Evolutionary conservation across 2,797 vertebrate genomes (phyloP).

Genomic region (Crypturellus tataupa): DNA sequence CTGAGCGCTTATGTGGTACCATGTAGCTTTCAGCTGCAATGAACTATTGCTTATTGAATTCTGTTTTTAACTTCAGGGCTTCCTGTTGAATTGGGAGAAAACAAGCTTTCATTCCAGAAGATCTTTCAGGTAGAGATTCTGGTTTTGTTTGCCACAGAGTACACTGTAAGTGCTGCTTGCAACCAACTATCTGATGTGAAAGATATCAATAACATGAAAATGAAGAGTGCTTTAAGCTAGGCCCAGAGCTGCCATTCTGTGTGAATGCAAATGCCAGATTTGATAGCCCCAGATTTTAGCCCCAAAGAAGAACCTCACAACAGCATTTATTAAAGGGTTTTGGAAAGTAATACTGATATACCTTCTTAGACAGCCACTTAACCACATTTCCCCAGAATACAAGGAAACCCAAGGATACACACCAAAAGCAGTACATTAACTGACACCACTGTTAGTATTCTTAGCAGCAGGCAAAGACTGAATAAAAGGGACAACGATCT

Average conservation of each 20-base stretch:
- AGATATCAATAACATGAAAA: not conserved
- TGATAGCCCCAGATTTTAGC: not conserved
- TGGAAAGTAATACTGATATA: not conserved
- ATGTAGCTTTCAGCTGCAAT: not conserved
- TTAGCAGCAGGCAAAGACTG: slow-evolving; percentile 26
- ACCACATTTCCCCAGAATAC: not conserved
- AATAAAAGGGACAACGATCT: not conserved
- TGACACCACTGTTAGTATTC: slow-evolving; percentile 47
- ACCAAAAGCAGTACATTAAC: not conserved
- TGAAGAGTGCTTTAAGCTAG: not conserved
- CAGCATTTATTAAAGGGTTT: not conserved
- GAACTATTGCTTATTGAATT: not conserved
- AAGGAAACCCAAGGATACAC: not conserved
- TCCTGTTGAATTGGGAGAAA: not conserved
- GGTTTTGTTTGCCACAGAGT: not conserved
- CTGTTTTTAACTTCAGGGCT: not conserved
- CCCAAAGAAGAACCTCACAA: not conserved
- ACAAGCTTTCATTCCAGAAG: not conserved
- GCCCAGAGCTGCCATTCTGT: not conserved
- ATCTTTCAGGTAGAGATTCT: not conserved
- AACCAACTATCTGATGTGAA: not conserved
- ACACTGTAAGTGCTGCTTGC: not conserved
- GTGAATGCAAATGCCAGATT: not conserved
- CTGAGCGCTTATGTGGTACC: not conserved
- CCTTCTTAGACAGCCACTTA: not conserved